Conservation (phyloP, 2,888 invertebrate genomes). For the Ormyrus thymus region DNA sequence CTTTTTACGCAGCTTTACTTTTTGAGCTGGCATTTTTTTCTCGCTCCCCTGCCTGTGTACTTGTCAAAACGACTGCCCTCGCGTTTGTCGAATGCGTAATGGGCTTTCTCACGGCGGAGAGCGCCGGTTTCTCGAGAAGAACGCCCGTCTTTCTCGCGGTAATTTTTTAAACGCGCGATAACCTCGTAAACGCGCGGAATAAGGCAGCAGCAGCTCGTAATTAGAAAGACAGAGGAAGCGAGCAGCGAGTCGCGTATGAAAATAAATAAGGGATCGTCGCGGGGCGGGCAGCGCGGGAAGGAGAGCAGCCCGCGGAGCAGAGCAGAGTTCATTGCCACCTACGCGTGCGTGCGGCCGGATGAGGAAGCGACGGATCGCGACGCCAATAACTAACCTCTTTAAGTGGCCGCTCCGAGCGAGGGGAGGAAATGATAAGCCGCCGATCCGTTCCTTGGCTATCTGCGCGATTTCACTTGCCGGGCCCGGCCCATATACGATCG, state of each 20-base stretch:
- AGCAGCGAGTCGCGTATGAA: neutral
- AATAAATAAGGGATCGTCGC: neutral
- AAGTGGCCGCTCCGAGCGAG: conserved; percentile 12
- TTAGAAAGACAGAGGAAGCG: neutral
- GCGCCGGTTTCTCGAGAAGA: neutral
- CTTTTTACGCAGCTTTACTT: neutral
- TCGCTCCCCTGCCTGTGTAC: neutral
- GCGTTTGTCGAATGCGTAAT: conserved; percentile 14
- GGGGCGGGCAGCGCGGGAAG: neutral
- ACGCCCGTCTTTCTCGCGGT: neutral
- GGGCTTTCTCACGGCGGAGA: conserved; percentile 12
- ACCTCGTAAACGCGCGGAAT: neutral
- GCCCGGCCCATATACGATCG: conserved; percentile 10
- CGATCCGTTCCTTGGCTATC: neutral
- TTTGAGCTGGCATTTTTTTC: neutral
- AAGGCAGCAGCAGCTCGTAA: neutral
- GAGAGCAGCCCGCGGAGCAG: neutral
- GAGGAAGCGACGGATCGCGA: neutral
- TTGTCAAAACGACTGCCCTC: conserved; percentile 1
- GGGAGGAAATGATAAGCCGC: no score
- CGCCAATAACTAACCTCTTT: conserved; percentile 12
- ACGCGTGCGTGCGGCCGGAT: neutral
- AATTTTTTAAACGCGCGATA: neutral
- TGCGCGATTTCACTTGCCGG: conserved; percentile 27
- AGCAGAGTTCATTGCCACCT: neutral